Conservation (phyloP, 2,113 vertebrate genomes). For the Sinocyclocheilus maitianheensis region DNA sequence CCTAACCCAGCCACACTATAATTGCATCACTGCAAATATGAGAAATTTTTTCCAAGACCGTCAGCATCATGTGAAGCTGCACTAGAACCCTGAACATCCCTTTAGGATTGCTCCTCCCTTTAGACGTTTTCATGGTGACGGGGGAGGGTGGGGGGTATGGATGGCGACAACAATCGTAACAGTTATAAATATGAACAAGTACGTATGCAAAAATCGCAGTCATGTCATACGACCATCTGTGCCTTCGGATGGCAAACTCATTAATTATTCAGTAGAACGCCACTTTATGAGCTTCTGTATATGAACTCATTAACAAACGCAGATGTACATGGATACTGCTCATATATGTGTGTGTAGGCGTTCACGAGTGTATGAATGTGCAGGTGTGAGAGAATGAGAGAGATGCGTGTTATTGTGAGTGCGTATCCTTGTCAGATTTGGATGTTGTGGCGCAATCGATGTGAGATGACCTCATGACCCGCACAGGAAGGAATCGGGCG, state of each 20-base stretch:
- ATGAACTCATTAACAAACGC: neutral
- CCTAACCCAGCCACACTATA: neutral
- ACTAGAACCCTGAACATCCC: neutral
- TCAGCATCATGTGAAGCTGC: neutral
- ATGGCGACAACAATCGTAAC: no score
- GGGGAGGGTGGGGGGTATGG: neutral
- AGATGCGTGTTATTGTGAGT: neutral
- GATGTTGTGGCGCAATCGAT: constrained; percentile 15
- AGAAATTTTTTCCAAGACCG: neutral
- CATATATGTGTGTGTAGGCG: neutral
- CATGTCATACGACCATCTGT: neutral
- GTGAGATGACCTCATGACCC: constrained; percentile 52
- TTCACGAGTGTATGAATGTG: neutral
- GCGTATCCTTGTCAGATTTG: neutral
- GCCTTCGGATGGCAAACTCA: neutral
- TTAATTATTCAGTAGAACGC: constrained; percentile 12
- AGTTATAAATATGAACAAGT: no score
- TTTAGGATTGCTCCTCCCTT: neutral
- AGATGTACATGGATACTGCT: neutral
- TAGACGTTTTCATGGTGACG: neutral
- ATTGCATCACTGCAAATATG: neutral
- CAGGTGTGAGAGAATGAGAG: neutral
- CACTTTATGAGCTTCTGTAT: neutral
- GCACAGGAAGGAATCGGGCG: constrained; percentile 43
- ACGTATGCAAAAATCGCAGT: no score